phyloP scores from a whole-genome alignment of 2,113 vertebrate genomes.

The Clinocottus analis region DNA sequence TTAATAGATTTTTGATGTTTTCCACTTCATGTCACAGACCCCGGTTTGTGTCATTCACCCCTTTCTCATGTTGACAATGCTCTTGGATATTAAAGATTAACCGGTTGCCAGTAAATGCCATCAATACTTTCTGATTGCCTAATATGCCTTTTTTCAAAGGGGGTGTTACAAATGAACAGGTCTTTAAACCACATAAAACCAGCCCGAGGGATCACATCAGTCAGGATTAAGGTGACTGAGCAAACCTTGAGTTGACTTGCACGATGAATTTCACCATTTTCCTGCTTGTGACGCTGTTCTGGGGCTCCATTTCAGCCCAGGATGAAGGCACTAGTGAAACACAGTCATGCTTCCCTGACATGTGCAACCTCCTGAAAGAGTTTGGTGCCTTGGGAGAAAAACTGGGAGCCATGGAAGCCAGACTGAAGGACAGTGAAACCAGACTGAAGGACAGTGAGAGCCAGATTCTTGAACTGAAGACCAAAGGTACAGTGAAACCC shows the following conservation, averaged over 20 bases:
- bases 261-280: neutral
- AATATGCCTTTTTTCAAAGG: neutral
- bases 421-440: neutral
- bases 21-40: too few species aligned
- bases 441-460: neutral
- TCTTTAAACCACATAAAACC: too few species aligned
- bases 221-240: neutral
- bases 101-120: neutral
- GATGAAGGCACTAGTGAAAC: too few species aligned
- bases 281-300: neutral
- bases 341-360: neutral
- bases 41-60: too few species aligned
- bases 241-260: neutral
- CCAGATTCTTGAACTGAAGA: too few species aligned
- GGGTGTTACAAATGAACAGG: too few species aligned
- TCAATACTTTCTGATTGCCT: neutral
- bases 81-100: neutral
- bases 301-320: neutral
- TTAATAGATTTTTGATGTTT: too few species aligned
- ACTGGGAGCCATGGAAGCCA: neutral
- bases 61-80: neutral
- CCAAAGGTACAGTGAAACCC: too few species aligned
- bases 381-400: slow-evolving; percentile 1
- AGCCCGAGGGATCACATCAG: neutral
- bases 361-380: neutral